Base-by-base conservation (phyloP, 2,888 invertebrate species). In the Merodon equestris region DNA sequence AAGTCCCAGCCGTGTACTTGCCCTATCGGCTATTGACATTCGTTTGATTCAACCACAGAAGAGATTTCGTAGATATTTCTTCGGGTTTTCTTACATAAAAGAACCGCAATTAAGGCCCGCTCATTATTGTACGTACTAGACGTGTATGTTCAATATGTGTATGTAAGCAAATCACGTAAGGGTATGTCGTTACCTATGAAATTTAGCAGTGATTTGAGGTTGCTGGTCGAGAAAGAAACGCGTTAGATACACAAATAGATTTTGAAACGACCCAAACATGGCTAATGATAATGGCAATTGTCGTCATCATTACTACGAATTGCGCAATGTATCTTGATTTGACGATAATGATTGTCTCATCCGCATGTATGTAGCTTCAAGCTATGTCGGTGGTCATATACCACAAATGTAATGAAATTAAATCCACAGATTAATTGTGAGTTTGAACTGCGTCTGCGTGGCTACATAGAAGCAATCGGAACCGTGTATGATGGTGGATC, bases 151-250 rank as follows among this genome's bases (percentile, higher is more conserved):
- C 27, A 7, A 7, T 27, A 27, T 40, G 2, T 40, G 44, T 44
- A 58, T n/a, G 54, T 60, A 70, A 47, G 60, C 53, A 70, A 61
- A 70, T 70, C 70, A 70, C 60, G 70, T 70, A 68, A 60, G 68
- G 45, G 38, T 50, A 44, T 57, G 57, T 67, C 44, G 38, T 9
- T 42, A 7, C n/a, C 17, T 18, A 17, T 1, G 34, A 9, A 19
- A n/a, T 19, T 7, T 27, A 17, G 40, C 17, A 12, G 40, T 34
- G 34, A 10, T 57, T 14, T 1, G 18, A 12, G 14, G 53, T 54
- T 54, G 53, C 36, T 64, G 45, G 36, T 14, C 12, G 40, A 47
- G 47, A 61, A 27, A 27, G 27, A 27, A 70, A 40, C 60, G 60
- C 60, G 70, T 70, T 34, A 70, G 60, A 61, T 70, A 70, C 70